Evolutionary conservation across 2,888 invertebrate genomes (phyloP).

Genomic region (Chaetogeoica ovagalla): DNA sequence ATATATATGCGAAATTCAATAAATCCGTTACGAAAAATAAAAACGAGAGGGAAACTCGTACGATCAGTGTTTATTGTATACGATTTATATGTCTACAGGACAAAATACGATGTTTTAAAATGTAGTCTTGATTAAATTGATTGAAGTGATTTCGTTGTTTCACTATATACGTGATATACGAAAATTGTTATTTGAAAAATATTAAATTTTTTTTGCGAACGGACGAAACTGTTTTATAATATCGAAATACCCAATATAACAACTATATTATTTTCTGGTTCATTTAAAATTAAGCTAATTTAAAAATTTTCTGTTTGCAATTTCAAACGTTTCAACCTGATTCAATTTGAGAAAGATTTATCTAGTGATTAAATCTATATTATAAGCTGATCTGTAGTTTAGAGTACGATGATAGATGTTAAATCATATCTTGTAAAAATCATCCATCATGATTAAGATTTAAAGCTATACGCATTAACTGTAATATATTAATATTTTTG

Average conservation of each 20-base stretch:
- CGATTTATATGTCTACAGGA: constrained; percentile 1
- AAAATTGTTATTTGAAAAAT: background rate
- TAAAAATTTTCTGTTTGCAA: background rate
- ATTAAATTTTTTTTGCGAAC: background rate
- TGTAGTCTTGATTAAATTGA: background rate
- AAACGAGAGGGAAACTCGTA: background rate
- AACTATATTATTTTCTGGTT: background rate
- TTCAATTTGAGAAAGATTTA: background rate
- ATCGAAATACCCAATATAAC: background rate
- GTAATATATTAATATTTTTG: too few relatives aligned
- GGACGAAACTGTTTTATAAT: background rate
- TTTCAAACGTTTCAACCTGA: too few relatives aligned
- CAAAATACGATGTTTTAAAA: background rate
- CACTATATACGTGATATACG: background rate
- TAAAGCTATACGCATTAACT: too few relatives aligned
- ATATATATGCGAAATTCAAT: background rate
- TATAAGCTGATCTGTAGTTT: background rate
- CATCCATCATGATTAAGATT: background rate
- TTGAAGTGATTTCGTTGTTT: background rate
- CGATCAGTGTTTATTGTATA: background rate
- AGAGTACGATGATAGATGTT: background rate
- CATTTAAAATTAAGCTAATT: constrained; percentile 7
- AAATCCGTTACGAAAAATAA: background rate
- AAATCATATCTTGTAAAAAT: too few relatives aligned
- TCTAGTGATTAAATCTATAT: background rate